phyloP scores from a whole-genome alignment of 2,888 invertebrate genomes.

The Hirtodrosophila alboralis region DNA sequence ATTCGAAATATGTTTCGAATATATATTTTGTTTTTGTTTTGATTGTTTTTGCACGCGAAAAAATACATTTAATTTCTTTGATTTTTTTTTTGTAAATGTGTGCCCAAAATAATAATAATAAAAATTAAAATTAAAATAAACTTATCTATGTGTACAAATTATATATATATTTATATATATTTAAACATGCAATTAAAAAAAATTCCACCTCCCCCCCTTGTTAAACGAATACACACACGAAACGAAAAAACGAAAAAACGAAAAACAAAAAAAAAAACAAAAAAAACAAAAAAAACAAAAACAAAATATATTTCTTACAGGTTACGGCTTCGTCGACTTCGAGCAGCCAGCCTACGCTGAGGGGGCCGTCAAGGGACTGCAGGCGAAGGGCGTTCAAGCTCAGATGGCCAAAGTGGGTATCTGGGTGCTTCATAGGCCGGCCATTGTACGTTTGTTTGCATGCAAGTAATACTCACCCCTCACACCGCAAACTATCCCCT shows the following conservation, averaged over 20 bases:
- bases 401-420: conserved; percentile 99
- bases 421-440: conserved; percentile 97
- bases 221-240: conserved; percentile 49
- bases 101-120: conserved; percentile 33
- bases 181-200: conserved; percentile 74
- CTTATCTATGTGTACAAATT: conserved; percentile 37
- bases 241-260: conserved; percentile 42
- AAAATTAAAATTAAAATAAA: conserved; percentile 22
- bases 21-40: conserved; percentile 72
- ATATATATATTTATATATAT: conserved; percentile 63
- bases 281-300: conserved; percentile 79
- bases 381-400: conserved; percentile 98
- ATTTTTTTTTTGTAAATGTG: conserved; percentile 31
- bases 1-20: too few relatives aligned
- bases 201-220: conserved; percentile 54
- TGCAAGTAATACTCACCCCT: conserved; percentile 93
- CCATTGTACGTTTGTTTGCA: conserved; percentile 97
- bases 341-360: conserved; percentile 98
- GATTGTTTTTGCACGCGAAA: too few relatives aligned
- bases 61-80: too few relatives aligned
- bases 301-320: conserved; percentile 86
- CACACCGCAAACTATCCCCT: conserved; percentile 71
- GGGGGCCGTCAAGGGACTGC: conserved; percentile 98
- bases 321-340: conserved; percentile 99
- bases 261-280: conserved; percentile 71